Evolutionary conservation across 2,888 invertebrate genomes (phyloP), one percentile per base, ranked within the genome.

Genomic region (Caenorhabditis afra): DNA sequence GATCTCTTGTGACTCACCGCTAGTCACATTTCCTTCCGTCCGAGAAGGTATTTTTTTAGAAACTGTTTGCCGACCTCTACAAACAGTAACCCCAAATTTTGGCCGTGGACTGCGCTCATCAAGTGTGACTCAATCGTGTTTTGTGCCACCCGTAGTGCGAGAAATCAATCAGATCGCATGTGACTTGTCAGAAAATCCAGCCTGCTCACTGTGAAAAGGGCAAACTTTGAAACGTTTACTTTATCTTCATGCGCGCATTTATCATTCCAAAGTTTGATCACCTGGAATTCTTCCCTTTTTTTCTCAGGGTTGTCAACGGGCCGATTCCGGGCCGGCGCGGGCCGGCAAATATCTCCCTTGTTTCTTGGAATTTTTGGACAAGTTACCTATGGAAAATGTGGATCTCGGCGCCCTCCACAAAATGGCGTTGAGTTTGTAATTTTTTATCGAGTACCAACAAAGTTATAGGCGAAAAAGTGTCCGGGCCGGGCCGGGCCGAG

Each of bases 111-210:
- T 47, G 73, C 44, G 64, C 64, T 73, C 73, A 73, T 73, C 64
- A 64, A 50, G 20, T 58, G 64, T 73, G 73, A 73, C 64, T 64
- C 73, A 73, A 41, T 11, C 71, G 62, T 71, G 62, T 50, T 73
- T 64, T 62, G 71, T 71, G 71, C 23, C 62, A 47, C 47, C 55
- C 49, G 71, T 71, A 71, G 62, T 62, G 55, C 39, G 45, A 37
- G 62, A 55, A 62, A 62, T 44, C 61, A 47, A 20, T 39, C 20
- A 44, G 52, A 57, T 47, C 41, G 18, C 14, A 23, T 8, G n/a
- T n/a, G 23, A 29, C 8, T 22, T 50, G 62, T 61, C 61, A 71
- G 7, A 64, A 70, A 49, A 57, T n/a, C n/a, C n/a, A n/a, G 47
- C 47, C 22, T 20, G 53, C 29, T 47, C 62, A 35, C 5, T 55